Base-by-base conservation (phyloP, 2,113 vertebrate species). In the Sceloporus undulatus region DNA sequence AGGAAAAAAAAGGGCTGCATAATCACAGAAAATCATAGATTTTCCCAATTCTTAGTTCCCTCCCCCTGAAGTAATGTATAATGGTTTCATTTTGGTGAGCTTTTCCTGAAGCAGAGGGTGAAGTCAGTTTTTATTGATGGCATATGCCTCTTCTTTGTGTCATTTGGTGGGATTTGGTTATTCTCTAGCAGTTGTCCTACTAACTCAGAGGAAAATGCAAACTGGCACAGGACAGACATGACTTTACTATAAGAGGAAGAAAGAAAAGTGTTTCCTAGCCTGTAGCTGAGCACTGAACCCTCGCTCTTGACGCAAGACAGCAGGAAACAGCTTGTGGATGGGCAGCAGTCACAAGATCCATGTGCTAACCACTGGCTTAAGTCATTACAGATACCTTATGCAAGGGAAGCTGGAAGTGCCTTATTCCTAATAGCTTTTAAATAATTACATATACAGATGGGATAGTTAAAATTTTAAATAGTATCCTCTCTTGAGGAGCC, bases 251-350 rank as follows among this genome's bases (percentile, higher is more conserved):
- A 81, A 34, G 79, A 73, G 9, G 52, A 73, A 81, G 66, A 86
- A 79, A 56, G 42, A 25, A 73, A 42, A 48, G 52, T 62, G 54
- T 81, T 81, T 29, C 68, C 85, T 80, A 52, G 21, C n/a, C 21
- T 74, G 68, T 85, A 27, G 52, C n/a, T 42, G 34, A 70, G 23
- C 34, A 19, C 52, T 79, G 48, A 48, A 52, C 68, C 56, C 27
- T 87, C 18, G 38, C 79, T 87, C 38, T 62, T 87, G 54, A 82
- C 40, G 29, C 54, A 74, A 82, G 40, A 16, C 29, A 42, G 38
- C 79, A 75, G 54, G 85, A 87, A 87, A 9, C 86, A 82, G 70
- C 79, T 82, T 81, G 70, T 87, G 86, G 54, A 82, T 38, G 62
- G 40, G 78, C 52, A 62, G 68, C 10, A 81, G 38, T 82, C 78